Percentiles rank a stretch among this genome's conserved stretches.
These are phyloP conservation scores for Lasiommata megera DNA, from an alignment of 2,888 invertebrate genomes.

Conservation along the genomic window DNA sequence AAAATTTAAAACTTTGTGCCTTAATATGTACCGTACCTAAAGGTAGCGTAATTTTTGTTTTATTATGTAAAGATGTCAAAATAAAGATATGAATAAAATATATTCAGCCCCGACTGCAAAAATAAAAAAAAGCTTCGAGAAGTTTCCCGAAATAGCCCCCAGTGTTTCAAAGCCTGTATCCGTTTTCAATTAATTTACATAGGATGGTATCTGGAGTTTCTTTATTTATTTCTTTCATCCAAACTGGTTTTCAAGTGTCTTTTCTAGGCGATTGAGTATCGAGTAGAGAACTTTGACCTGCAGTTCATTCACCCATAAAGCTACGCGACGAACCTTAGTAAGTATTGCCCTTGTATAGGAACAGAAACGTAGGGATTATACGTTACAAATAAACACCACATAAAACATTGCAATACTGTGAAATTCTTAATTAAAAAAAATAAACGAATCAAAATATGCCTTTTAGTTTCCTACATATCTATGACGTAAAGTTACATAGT, in stretches of 20 bases:
- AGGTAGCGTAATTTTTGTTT: too few relatives aligned
- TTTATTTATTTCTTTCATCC: constrained; percentile 17
- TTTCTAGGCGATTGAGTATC: constrained; percentile 29
- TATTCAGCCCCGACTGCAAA: not conserved
- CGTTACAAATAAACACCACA: not conserved
- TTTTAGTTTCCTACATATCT: too few relatives aligned
- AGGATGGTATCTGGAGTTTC: constrained; percentile 12
- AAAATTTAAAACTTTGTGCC: too few relatives aligned
- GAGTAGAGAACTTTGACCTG: constrained; percentile 30
- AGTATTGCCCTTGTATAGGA: not conserved
- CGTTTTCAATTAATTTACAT: constrained; percentile 16
- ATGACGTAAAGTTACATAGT: too few relatives aligned
- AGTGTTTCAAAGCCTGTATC: constrained; percentile 10
- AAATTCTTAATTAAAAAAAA: not conserved
- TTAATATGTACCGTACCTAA: too few relatives aligned
- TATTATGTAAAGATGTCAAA: too few relatives aligned
- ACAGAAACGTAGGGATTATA: not conserved
- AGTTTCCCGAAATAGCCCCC: not conserved
- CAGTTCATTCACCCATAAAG: constrained; percentile 28
- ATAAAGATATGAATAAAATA: not conserved
- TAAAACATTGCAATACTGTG: not conserved
- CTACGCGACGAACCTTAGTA: constrained; percentile 17
- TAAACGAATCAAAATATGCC: not conserved
- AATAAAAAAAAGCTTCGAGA: not conserved
- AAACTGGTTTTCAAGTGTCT: constrained; percentile 22